Conservation (phyloP, 2,113 vertebrate genomes). For the Thomomys bottae region DNA sequence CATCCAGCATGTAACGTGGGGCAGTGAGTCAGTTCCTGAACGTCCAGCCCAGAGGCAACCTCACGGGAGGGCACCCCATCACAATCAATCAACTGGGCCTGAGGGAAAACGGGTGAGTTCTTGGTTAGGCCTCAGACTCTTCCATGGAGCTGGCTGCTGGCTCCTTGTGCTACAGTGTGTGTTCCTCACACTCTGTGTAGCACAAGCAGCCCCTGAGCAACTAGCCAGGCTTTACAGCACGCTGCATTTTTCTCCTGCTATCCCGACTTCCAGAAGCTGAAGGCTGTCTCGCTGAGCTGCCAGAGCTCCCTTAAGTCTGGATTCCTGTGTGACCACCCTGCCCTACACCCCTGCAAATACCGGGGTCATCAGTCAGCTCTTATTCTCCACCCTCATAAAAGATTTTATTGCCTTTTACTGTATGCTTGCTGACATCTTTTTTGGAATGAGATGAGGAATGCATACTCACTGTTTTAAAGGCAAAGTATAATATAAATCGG, state of each 20-base stretch:
- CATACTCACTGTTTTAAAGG: conserved; percentile 10
- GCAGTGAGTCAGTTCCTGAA: background rate
- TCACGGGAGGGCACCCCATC: fast-evolving
- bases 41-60: background rate
- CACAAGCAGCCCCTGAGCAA: background rate
- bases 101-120: background rate
- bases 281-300: background rate
- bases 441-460: background rate
- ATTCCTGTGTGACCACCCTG: background rate
- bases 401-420: background rate
- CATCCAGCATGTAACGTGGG: background rate
- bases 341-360: background rate
- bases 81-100: fast-evolving
- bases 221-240: background rate
- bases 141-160: fast-evolving
- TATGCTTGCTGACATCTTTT: background rate
- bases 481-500: background rate
- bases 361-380: background rate
- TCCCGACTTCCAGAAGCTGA: background rate
- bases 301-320: background rate
- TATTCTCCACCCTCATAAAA: background rate
- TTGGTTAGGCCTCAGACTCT: background rate
- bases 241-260: background rate
- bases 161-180: background rate
- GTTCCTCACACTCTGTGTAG: fast-evolving